Evolutionary conservation across 2,797 vertebrate genomes (phyloP).

Genomic region (Hoplostethus atlanticus): DNA sequence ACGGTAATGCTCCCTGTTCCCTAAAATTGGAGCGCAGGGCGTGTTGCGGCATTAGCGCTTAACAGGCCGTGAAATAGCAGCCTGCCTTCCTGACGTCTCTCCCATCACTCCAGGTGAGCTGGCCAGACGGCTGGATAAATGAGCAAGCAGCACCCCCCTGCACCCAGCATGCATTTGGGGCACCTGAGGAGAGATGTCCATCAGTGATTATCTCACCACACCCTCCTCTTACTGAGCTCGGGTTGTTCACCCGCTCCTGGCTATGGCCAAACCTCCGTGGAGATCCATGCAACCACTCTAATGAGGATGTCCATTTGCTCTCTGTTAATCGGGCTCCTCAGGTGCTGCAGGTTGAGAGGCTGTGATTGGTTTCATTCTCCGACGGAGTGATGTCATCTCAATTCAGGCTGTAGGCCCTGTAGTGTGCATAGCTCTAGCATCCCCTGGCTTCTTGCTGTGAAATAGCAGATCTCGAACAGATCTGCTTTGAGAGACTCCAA

Average conservation of each 20-base stretch:
- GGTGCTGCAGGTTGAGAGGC: slow-evolving; percentile 3
- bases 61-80: slow-evolving; percentile 98
- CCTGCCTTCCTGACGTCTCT: slow-evolving; percentile 90
- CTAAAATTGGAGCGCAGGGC: slow-evolving; percentile 88
- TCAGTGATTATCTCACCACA: slow-evolving; percentile 76
- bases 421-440: slow-evolving; percentile 61
- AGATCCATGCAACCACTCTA: slow-evolving; percentile 22
- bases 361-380: slow-evolving; percentile 50
- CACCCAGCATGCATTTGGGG: slow-evolving; percentile 74
- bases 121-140: slow-evolving; percentile 90
- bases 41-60: slow-evolving; percentile 93
- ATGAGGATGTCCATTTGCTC: slow-evolving; percentile 42
- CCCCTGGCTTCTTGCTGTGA: slow-evolving; percentile 65
- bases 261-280: slow-evolving; percentile 16
- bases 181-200: slow-evolving; percentile 81
- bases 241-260: slow-evolving; percentile 42
- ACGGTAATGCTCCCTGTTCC: slow-evolving; percentile 87
- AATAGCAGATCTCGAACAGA: slow-evolving; percentile 54
- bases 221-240: slow-evolving; percentile 45
- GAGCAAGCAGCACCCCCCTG: slow-evolving; percentile 78
- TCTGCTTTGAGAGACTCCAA: slow-evolving; percentile 52
- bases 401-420: slow-evolving; percentile 33
- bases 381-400: slow-evolving; percentile 59
- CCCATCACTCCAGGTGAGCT: slow-evolving; percentile 89
- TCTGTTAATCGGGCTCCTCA: slow-evolving; percentile 28